phyloP scores from a whole-genome alignment of 2,797 vertebrate species.

The Onychomys torridus region DNA sequence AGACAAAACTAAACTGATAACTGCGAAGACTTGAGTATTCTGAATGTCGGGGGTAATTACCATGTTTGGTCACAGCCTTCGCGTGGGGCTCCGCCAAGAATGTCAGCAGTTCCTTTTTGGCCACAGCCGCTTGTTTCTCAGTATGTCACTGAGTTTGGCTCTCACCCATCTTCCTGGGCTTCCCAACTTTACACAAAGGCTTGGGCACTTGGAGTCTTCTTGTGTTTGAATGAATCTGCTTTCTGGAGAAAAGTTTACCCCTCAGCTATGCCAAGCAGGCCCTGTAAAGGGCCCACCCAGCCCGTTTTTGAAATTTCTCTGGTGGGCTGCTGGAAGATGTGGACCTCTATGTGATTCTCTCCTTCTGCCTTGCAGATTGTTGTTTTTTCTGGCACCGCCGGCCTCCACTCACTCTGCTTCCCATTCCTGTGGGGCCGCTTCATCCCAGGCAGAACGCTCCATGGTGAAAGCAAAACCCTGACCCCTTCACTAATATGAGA shows the following conservation, averaged over 20 bases:
- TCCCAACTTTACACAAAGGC: not conserved
- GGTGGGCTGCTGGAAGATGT: not conserved
- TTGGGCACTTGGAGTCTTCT: not conserved
- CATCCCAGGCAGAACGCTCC: not conserved
- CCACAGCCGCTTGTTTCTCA: not conserved
- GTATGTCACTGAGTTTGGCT: not conserved
- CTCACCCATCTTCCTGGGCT: not conserved
- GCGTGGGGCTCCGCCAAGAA: not conserved
- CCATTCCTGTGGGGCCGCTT: not conserved
- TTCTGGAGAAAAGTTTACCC: not conserved
- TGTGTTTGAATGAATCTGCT: not conserved
- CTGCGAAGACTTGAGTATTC: not conserved
- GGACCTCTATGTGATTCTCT: fast-evolving
- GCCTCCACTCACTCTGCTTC: not conserved
- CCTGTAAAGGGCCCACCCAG: not conserved
- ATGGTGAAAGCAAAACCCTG: not conserved
- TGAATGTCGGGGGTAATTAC: not conserved
- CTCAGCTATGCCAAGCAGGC: not conserved
- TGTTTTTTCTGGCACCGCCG: not conserved
- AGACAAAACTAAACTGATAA: not conserved
- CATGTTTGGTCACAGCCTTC: not conserved
- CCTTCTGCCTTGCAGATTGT: fast-evolving
- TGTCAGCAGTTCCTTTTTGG: not conserved
- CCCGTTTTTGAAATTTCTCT: not conserved
- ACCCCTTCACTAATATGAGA: not conserved